Evolutionary conservation across 92 coral and sea anemone species (phyloP).

Genomic region (Zoanthus sociatus): DNA sequence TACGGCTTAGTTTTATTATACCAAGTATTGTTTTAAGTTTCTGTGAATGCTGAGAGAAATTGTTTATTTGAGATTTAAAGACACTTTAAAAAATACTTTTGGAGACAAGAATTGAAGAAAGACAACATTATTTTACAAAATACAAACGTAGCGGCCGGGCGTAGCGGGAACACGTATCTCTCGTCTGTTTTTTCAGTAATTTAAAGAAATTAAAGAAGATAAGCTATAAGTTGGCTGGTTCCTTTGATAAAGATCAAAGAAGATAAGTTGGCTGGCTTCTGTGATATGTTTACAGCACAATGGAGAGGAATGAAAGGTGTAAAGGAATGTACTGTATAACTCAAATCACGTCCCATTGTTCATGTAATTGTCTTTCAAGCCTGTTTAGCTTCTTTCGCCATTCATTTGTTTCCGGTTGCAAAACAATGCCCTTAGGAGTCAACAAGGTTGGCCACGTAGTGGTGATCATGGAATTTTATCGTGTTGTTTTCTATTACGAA

Average conservation of each 20-base stretch:
- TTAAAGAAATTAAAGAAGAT: background rate
- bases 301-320: background rate
- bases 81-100: conserved; percentile 25
- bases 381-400: conserved; percentile 5
- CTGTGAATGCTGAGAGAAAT: background rate
- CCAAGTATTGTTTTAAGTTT: background rate
- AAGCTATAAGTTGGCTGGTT: background rate
- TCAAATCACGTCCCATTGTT: conserved; percentile 5
- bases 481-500: conserved; percentile 1
- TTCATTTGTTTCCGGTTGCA: conserved; percentile 36
- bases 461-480: background rate
- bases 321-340: background rate
- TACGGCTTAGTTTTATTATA: background rate
- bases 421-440: conserved; percentile 46
- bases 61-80: conserved; percentile 33
- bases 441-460: conserved; percentile 15
- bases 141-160: background rate
- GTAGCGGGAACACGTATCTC: background rate
- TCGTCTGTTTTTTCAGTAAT: no score
- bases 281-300: conserved; percentile 9
- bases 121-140: background rate
- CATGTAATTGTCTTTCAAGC: background rate
- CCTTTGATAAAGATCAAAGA: background rate
- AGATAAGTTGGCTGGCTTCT: background rate
- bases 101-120: background rate